Conservation (phyloP, 2,888 invertebrate species). For the Andrena camellia region DNA sequence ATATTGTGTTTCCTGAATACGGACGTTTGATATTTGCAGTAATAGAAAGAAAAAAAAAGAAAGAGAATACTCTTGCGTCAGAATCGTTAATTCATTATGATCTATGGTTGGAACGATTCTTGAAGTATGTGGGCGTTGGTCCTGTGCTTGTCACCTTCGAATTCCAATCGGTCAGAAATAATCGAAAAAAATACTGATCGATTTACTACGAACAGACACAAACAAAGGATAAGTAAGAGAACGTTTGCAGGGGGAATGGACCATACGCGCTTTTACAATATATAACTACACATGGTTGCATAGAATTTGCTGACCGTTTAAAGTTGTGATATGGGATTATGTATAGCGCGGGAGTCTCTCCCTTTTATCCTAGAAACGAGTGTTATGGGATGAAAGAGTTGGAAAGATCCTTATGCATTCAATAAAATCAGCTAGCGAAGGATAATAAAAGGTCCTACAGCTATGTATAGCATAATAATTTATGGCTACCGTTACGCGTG, state of each 20-base stretch:
- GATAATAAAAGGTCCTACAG: conserved; percentile 48
- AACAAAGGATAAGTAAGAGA: conserved; percentile 6
- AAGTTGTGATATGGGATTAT: background rate
- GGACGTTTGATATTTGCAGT: conserved; percentile 4
- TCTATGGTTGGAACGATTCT: conserved; percentile 67
- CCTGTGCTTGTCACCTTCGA: conserved; percentile 70
- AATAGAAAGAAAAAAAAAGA: conserved; percentile 31
- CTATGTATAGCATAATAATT: conserved; percentile 48
- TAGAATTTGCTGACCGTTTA: background rate
- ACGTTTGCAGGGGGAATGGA: background rate
- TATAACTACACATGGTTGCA: background rate
- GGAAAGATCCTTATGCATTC: conserved; percentile 13
- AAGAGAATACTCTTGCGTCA: conserved; percentile 60
- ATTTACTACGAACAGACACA: conserved; percentile 25
- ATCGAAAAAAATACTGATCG: conserved; percentile 25
- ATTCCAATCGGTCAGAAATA: conserved; percentile 59
- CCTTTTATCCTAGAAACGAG: background rate
- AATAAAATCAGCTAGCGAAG: conserved; percentile 29
- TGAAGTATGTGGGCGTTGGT: conserved; percentile 75
- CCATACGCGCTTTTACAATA: background rate
- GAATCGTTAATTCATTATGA: conserved; percentile 68
- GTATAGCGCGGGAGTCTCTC: background rate
- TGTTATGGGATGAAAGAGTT: background rate
- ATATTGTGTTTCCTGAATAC: conserved; percentile 1
- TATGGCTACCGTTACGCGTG: conserved; percentile 65